Evolutionary conservation across 2,797 vertebrate species (phyloP).

Genomic region (Neosalanx taihuensis): DNA sequence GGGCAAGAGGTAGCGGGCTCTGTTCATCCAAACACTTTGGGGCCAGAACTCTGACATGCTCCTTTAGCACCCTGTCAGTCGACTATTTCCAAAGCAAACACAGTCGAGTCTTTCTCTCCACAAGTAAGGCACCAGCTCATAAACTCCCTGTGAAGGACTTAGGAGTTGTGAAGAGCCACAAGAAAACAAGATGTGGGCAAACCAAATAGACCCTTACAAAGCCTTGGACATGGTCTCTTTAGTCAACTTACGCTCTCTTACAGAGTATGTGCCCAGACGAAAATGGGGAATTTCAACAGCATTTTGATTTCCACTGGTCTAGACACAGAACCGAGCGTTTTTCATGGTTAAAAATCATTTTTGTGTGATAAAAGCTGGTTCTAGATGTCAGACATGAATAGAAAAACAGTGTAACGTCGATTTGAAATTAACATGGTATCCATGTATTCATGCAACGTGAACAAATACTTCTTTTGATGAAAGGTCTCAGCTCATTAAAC

Average conservation of each 20-base stretch:
- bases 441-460: neutral
- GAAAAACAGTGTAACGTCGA: conserved; percentile 29
- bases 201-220: conserved; percentile 71
- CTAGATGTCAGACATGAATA: conserved; percentile 15
- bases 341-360: conserved; percentile 53
- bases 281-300: conserved; percentile 53
- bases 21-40: conserved; percentile 72
- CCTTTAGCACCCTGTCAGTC: conserved; percentile 80
- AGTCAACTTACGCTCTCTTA: conserved; percentile 53
- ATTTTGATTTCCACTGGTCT: conserved; percentile 60
- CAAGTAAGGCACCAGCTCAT: conserved; percentile 60
- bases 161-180: conserved; percentile 63
- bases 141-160: conserved; percentile 75
- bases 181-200: conserved; percentile 74
- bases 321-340: conserved; percentile 55
- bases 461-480: neutral
- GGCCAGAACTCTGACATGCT: conserved; percentile 74
- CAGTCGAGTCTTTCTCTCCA: conserved; percentile 66
- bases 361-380: conserved; percentile 3
- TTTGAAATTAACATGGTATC: neutral
- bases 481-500: neutral
- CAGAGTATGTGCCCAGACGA: conserved; percentile 55
- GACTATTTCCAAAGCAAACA: conserved; percentile 79
- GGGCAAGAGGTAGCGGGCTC: conserved; percentile 71
- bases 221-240: conserved; percentile 69